phyloP scores from a whole-genome alignment of 2,888 invertebrate species.

The Cephus runcator region DNA sequence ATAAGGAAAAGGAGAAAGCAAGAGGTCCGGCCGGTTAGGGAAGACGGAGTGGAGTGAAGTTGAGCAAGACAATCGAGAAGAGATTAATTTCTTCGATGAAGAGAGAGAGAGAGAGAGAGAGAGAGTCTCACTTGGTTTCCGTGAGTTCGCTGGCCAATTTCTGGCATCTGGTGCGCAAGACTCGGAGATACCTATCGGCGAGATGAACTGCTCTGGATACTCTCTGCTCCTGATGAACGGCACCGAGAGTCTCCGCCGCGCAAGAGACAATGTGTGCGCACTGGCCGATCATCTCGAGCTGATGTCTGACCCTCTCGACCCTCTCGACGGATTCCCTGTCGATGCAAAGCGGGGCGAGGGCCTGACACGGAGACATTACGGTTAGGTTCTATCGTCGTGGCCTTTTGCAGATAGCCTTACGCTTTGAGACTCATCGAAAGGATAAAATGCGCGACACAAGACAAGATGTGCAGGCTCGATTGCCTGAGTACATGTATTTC shows the following conservation, averaged over 20 bases:
- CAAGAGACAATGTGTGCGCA: constrained; percentile 57
- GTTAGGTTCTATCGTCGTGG: too few relatives aligned
- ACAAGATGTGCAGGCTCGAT: too few relatives aligned
- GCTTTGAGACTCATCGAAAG: too few relatives aligned
- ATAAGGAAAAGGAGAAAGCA: too few relatives aligned
- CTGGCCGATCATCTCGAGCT: constrained; percentile 55
- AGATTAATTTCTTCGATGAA: neutral
- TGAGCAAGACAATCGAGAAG: neutral
- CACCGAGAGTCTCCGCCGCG: constrained; percentile 58
- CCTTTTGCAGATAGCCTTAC: too few relatives aligned
- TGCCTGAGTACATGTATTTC: too few relatives aligned
- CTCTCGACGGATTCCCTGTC: constrained; percentile 60
- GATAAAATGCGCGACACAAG: too few relatives aligned
- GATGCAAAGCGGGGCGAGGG: constrained; percentile 54
- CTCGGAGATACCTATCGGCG: constrained; percentile 56
- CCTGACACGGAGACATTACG: constrained; percentile 35
- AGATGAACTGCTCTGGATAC: constrained; percentile 53
- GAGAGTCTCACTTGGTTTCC: constrained; percentile 56
- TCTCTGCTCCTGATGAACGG: constrained; percentile 58
- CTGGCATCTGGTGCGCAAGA: constrained; percentile 53
- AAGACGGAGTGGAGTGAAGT: too few relatives aligned
- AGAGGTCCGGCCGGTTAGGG: too few relatives aligned
- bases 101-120: neutral
- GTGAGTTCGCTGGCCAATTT: constrained; percentile 52
- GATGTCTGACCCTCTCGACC: constrained; percentile 53